phyloP scores from a whole-genome alignment of 2,888 invertebrate genomes.

The Dynastes tityus region DNA sequence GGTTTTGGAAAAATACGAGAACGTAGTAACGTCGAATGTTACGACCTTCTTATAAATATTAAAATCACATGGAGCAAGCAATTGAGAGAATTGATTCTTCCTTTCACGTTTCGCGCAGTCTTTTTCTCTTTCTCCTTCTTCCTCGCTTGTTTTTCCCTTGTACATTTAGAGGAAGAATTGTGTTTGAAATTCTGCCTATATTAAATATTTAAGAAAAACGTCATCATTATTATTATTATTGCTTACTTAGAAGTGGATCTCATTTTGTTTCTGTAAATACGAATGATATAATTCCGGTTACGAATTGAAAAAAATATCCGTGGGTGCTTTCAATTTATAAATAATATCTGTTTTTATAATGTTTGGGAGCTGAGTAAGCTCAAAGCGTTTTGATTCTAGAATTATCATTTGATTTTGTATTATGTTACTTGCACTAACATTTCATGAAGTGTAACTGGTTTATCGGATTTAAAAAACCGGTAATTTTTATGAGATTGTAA shows the following conservation, averaged over 20 bases:
- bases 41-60: conserved; percentile 52
- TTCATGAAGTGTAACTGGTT: no score
- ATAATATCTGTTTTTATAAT: no score
- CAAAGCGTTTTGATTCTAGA: no score
- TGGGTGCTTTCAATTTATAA: no score
- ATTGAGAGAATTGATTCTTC: conserved; percentile 53
- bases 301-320: no score
- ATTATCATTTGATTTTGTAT: no score
- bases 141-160: conserved; percentile 1
- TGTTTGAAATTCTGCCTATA: conserved; percentile 17
- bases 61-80: conserved; percentile 48
- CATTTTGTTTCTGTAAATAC: background rate
- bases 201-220: conserved; percentile 22
- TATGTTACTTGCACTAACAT: no score
- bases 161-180: conserved; percentile 8
- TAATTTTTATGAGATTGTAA: no score
- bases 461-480: no score
- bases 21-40: conserved; percentile 42
- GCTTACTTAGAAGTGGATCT: background rate
- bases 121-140: conserved; percentile 3
- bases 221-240: background rate
- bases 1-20: conserved; percentile 27
- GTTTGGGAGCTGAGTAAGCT: no score
- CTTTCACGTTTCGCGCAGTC: conserved; percentile 31
- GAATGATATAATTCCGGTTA: background rate